Base-by-base conservation (phyloP, 2,888 invertebrate species). In the Boloria euphrosyne region DNA sequence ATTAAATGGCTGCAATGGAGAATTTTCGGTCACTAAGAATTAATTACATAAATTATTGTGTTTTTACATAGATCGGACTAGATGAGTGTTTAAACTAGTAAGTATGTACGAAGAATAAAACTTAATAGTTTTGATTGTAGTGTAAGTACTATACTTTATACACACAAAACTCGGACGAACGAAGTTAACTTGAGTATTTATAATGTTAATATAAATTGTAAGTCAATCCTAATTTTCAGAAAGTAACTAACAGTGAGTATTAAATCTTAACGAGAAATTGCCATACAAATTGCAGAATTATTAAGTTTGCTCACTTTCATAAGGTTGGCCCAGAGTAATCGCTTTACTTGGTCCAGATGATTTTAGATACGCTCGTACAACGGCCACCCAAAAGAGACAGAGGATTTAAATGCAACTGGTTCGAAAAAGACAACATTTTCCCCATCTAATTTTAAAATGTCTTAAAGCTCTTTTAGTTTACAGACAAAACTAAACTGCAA, bases 391-490 rank as follows among this genome's bases (percentile, higher is more conserved):
- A 90, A 85, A 89, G 81, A 82, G 89, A 90, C 76, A 77, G 87
- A 90, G 84, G 81, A 90, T 89, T 89, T 83, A 86, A 90, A 87
- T 86, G 88, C 87, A 85, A 87, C 88, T 89, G 86, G 89, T 87
- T 89, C 82, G 90, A 91, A 90, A 90, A 91, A 90, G 90, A 90
- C 90, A 91, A 89, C 89, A 87, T 89, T 90, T 90, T 82, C 81
- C 69, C 78, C 74, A 70, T 71, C 72, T 63, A 73, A 78, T 70
- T 74, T 76, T 75, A 75, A 80, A 80, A 83, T 67, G 70, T 80
- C 77, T 76, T 79, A 85, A 83, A 76, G 79, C 76, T 74, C 76
- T 70, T 53, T 13, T 16, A 3, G 10, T 1, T 6, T 27, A 57
- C 46, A 44, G 53, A 61, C 16, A 47, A 85, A 82, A 80, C 75